These are phyloP conservation scores for Netelia inedita DNA, from an alignment of 2,888 invertebrate genomes.

Conservation along the genomic window DNA sequence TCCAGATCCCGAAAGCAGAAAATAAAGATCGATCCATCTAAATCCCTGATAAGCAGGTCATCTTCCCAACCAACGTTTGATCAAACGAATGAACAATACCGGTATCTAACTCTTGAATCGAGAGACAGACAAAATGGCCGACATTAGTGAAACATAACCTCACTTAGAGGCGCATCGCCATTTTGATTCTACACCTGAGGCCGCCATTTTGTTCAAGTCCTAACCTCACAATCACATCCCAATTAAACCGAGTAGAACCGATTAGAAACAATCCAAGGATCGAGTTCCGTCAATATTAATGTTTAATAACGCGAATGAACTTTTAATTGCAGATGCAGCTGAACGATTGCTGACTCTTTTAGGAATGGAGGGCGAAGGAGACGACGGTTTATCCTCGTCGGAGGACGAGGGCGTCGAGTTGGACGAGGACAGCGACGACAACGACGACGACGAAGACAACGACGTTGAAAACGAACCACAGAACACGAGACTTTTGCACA, in stretches of 20 bases:
- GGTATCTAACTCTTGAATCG: too few relatives aligned
- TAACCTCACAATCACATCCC: too few relatives aligned
- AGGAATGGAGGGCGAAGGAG: slow-evolving; percentile 77
- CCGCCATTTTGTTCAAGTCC: too few relatives aligned
- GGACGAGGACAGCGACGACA: slow-evolving; percentile 75
- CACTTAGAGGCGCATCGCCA: too few relatives aligned
- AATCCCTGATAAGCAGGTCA: slow-evolving; percentile 13
- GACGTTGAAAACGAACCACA: slow-evolving; percentile 56
- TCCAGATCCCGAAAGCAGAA: slow-evolving; percentile 64
- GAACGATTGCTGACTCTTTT: slow-evolving; percentile 79
- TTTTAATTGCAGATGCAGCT: slow-evolving; percentile 77
- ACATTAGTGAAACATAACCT: too few relatives aligned
- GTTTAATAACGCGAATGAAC: not conserved
- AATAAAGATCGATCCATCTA: slow-evolving; percentile 5
- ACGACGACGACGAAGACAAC: slow-evolving; percentile 63
- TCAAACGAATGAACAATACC: not conserved
- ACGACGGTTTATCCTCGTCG: slow-evolving; percentile 76
- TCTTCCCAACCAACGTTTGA: slow-evolving; percentile 2
- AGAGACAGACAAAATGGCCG: too few relatives aligned
- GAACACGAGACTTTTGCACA: slow-evolving; percentile 77
- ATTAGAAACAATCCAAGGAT: too few relatives aligned
- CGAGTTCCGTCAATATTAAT: too few relatives aligned
- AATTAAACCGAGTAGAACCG: too few relatives aligned
- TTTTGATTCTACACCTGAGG: too few relatives aligned
- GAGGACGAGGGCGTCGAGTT: slow-evolving; percentile 83